A percentile compares a stretch with the other conserved stretches of the same genome.
Conservation (phyloP, 2,888 invertebrate genomes). For the Sinodicranocentrus sp. region DNA sequence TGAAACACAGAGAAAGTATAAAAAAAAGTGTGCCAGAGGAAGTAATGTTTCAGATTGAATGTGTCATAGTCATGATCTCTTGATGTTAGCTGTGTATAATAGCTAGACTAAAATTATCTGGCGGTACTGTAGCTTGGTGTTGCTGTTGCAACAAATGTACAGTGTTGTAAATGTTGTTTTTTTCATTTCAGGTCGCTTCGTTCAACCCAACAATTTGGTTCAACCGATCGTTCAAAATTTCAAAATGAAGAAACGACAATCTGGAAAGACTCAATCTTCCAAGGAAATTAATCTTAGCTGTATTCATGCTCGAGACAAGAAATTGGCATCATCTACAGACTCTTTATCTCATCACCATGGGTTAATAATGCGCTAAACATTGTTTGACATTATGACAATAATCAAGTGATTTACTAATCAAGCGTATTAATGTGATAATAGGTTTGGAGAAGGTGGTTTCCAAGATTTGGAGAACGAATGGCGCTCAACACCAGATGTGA, state of each 20-base stretch:
- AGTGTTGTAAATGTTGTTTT: neutral
- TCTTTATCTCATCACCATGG: constrained; percentile 55
- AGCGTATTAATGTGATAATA: too few species aligned
- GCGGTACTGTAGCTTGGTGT: too few species aligned
- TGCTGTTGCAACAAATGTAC: too few species aligned
- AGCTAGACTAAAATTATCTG: too few species aligned
- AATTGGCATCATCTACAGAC: constrained; percentile 71
- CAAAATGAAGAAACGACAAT: constrained; percentile 65
- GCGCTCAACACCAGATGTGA: constrained; percentile 73
- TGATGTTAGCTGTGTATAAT: too few species aligned
- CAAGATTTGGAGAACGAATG: constrained; percentile 72
- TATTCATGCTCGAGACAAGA: constrained; percentile 76
- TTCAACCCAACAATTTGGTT: neutral
- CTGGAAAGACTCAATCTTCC: constrained; percentile 57
- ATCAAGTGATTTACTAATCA: too few species aligned
- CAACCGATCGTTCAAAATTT: too few species aligned
- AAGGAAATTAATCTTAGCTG: constrained; percentile 70
- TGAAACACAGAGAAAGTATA: constrained; percentile 32
- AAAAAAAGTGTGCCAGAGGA: constrained; percentile 30
- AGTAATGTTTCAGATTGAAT: neutral
- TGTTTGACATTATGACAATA: neutral
- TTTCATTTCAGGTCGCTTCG: neutral
- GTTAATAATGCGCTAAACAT: constrained; percentile 14
- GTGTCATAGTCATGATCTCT: too few species aligned
- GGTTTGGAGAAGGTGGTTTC: constrained; percentile 65